phyloP scores from a whole-genome alignment of 2,888 invertebrate species.

The Oithona nana region DNA sequence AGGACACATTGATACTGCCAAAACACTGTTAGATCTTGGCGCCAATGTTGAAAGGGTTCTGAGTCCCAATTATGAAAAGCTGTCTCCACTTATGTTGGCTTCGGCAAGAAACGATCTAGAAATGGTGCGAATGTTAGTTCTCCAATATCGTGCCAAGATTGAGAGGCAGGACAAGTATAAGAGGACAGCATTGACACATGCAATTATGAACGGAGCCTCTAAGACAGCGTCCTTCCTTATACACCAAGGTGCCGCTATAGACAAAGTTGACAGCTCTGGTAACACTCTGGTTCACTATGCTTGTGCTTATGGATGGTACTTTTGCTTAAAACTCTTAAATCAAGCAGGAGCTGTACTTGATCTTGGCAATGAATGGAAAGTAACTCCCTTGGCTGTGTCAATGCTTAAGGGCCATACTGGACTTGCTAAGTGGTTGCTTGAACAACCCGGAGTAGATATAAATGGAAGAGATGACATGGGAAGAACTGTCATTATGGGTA shows the following conservation, averaged over 20 bases:
- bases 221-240: constrained; percentile 32
- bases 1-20: constrained; percentile 28
- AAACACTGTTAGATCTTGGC: constrained; percentile 27
- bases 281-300: constrained; percentile 35
- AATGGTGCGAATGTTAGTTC: constrained; percentile 29
- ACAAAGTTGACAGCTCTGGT: constrained; percentile 32
- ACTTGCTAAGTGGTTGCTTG: constrained; percentile 29
- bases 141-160: constrained; percentile 28
- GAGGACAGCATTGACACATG: constrained; percentile 33
- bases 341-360: constrained; percentile 28
- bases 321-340: constrained; percentile 30
- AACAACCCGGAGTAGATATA: constrained; percentile 29
- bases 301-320: constrained; percentile 36
- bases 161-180: constrained; percentile 32
- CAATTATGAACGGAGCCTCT: constrained; percentile 34
- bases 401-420: constrained; percentile 32
- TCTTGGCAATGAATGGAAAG: constrained; percentile 31
- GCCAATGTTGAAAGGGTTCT: constrained; percentile 28
- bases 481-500: constrained; percentile 20
- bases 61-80: constrained; percentile 28
- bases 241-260: constrained; percentile 30
- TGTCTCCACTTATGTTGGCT: constrained; percentile 33
- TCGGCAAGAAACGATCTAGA: constrained; percentile 29
- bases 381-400: constrained; percentile 34
- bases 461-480: constrained; percentile 27